Conservation (phyloP, 2,113 vertebrate genomes). For the Zeus faber region DNA sequence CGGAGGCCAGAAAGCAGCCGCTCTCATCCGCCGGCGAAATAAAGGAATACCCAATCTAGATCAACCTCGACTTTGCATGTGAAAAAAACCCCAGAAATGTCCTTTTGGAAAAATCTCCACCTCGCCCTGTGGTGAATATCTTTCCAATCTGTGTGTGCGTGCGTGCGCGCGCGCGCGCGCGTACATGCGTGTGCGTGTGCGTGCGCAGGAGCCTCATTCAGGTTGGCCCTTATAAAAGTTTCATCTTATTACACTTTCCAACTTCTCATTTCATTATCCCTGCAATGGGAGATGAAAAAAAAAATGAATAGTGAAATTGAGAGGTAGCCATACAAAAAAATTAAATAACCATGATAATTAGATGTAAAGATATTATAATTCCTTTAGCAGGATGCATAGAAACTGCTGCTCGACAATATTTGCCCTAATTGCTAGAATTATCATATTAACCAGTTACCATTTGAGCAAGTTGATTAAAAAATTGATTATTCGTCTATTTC, state of each 20-base stretch:
- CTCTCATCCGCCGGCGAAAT: conserved; percentile 62
- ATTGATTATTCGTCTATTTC: conserved; percentile 86
- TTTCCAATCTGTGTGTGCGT: conserved; percentile 42
- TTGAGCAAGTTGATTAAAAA: conserved; percentile 86
- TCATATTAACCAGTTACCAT: conserved; percentile 85
- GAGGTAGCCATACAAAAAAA: conserved; percentile 78
- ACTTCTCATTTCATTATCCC: conserved; percentile 68
- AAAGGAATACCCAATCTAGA: conserved; percentile 62
- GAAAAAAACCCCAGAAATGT: conserved; percentile 63
- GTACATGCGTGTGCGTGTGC: conserved; percentile 4
- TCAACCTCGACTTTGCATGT: conserved; percentile 61
- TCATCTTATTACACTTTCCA: conserved; percentile 65
- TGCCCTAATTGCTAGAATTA: conserved; percentile 83
- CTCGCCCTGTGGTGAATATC: conserved; percentile 42
- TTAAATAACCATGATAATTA: conserved; percentile 79
- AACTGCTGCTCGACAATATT: conserved; percentile 80
- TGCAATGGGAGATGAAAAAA: conserved; percentile 57
- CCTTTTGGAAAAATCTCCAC: conserved; percentile 33
- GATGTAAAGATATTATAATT: conserved; percentile 83
- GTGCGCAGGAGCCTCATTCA: conserved; percentile 61
- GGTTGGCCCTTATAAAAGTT: conserved; percentile 59
- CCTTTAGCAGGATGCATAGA: conserved; percentile 78
- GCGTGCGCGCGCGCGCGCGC: conserved; percentile 2
- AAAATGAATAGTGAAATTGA: conserved; percentile 73
- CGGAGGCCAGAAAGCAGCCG: conserved; percentile 35